phyloP scores from a whole-genome alignment of 2,888 invertebrate species.

The Lycophotia porphyrea region DNA sequence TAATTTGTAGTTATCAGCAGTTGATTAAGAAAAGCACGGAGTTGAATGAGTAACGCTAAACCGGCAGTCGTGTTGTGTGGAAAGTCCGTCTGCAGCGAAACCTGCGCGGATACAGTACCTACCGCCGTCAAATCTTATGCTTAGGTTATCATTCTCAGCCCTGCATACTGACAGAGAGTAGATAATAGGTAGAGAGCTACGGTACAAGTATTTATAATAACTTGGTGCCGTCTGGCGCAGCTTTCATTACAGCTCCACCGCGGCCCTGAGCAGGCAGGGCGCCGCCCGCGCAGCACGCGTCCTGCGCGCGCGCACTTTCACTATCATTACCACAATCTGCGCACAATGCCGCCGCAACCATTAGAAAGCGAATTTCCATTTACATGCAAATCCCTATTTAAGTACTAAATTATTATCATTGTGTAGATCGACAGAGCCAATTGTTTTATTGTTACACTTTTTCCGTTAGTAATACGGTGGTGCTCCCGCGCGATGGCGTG shows the following conservation, averaged over 20 bases:
- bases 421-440: slow-evolving; percentile 63
- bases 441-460: slow-evolving; percentile 75
- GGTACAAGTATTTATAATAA: background rate
- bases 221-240: background rate
- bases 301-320: slow-evolving; percentile 80
- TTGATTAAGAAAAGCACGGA: background rate
- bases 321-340: slow-evolving; percentile 75
- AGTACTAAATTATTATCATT: slow-evolving; percentile 70
- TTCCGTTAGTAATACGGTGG: slow-evolving; percentile 56
- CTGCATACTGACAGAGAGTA: background rate
- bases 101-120: background rate
- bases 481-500: slow-evolving; percentile 9
- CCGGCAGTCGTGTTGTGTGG: background rate
- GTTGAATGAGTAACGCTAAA: too few species aligned
- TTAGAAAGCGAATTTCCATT: slow-evolving; percentile 86
- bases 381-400: slow-evolving; percentile 80
- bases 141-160: background rate
- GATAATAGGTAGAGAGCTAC: slow-evolving; percentile 7
- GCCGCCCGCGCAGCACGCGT: slow-evolving; percentile 52
- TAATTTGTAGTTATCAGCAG: slow-evolving; percentile 4
- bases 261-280: slow-evolving; percentile 37
- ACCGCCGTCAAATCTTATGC: background rate
- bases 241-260: slow-evolving; percentile 25
- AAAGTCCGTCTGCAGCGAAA: background rate
- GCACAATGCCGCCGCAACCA: slow-evolving; percentile 73